Percentiles rank a stretch among this genome's conserved stretches.
Conservation (phyloP, 1,140 invertebrate genomes). For the Charaxes varanes region DNA sequence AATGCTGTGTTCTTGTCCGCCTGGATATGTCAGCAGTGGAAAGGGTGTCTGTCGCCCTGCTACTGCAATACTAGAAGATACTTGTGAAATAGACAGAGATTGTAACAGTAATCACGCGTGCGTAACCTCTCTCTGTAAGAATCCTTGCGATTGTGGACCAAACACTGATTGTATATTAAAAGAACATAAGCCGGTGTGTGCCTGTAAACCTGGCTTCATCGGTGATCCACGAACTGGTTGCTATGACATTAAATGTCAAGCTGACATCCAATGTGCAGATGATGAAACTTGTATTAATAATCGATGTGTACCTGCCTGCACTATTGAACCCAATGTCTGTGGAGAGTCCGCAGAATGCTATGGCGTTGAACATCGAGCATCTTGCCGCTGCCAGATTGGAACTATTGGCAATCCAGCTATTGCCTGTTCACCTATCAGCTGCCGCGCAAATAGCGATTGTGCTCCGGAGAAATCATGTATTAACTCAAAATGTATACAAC, state of each 20-base stretch:
- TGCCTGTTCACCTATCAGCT: constrained; percentile 84
- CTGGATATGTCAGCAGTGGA: constrained; percentile 89
- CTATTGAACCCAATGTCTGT: constrained; percentile 78
- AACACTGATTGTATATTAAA: constrained; percentile 87
- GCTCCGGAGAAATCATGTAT: constrained; percentile 85
- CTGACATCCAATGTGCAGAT: constrained; percentile 83
- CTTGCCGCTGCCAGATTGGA: constrained; percentile 88
- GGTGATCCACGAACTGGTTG: constrained; percentile 88
- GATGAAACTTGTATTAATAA: constrained; percentile 86
- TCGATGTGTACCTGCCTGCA: constrained; percentile 86
- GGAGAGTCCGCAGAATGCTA: constrained; percentile 84
- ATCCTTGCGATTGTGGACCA: constrained; percentile 87
- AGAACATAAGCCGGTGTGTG: constrained; percentile 89
- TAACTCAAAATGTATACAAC: constrained; percentile 85
- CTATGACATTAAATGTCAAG: constrained; percentile 81
- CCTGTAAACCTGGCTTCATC: constrained; percentile 85
- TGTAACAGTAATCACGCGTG: constrained; percentile 86
- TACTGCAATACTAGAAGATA: constrained; percentile 77
- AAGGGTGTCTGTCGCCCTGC: constrained; percentile 85
- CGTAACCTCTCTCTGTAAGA: constrained; percentile 84
- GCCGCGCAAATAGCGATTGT: constrained; percentile 84
- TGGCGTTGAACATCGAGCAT: constrained; percentile 84
- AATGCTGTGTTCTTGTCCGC: constrained; percentile 91
- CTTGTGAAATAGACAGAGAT: constrained; percentile 84
- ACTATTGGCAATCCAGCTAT: constrained; percentile 87